Percentiles rank a stretch among this genome's conserved stretches.
Conservation (phyloP, 2,113 vertebrate species). For the Spilogale gracilis region DNA sequence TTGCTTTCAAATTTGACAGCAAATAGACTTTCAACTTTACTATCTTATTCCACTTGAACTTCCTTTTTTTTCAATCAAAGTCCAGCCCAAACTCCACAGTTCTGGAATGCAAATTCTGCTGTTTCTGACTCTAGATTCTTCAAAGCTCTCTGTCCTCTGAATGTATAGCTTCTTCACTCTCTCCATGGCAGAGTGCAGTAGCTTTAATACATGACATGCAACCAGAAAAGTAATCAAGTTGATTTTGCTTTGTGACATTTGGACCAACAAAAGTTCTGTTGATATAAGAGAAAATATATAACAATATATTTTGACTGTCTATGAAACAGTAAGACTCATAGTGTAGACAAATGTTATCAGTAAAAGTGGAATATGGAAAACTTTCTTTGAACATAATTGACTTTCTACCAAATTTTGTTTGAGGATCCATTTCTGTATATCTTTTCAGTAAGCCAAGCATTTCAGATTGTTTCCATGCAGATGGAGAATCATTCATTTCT, state of each 20-base stretch:
- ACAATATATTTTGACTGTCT: not conserved
- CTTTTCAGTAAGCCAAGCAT: not conserved
- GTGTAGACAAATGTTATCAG: not conserved
- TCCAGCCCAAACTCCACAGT: not conserved
- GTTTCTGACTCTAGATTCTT: not conserved
- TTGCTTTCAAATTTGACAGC: not conserved
- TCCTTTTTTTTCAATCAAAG: not conserved
- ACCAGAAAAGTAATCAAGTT: not conserved
- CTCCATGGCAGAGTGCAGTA: fast-evolving
- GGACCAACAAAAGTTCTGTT: not conserved
- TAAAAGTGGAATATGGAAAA: not conserved
- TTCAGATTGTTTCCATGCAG: not conserved
- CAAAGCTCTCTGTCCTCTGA: not conserved
- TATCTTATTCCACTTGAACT: not conserved
- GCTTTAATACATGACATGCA: not conserved
- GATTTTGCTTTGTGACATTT: not conserved
- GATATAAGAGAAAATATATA: not conserved
- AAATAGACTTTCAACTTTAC: not conserved
- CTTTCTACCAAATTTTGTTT: not conserved
- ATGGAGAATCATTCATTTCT: not conserved
- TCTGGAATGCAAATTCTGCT: not conserved
- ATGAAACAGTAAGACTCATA: not conserved
- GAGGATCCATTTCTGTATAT: not conserved
- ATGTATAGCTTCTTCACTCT: not conserved
- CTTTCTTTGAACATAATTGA: not conserved